phyloP scores from a whole-genome alignment of 2,113 vertebrate species.

The Pelodiscus sinensis region DNA sequence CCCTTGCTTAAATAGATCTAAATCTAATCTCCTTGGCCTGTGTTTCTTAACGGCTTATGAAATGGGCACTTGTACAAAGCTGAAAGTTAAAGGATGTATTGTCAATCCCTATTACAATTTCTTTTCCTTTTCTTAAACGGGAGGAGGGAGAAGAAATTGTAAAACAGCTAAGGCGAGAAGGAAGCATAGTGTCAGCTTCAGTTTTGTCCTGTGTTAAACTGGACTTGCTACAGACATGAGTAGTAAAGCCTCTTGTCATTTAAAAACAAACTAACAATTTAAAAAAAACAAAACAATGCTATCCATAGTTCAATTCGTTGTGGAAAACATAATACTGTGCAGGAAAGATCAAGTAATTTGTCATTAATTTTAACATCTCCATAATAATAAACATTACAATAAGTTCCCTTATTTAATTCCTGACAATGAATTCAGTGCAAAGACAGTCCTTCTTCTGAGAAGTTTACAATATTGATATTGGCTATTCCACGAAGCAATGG shows the following conservation, averaged over 20 bases:
- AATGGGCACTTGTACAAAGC: background rate
- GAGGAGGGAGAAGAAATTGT: background rate
- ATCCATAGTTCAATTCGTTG: background rate
- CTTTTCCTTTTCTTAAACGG: background rate
- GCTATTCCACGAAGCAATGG: background rate
- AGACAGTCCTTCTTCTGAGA: background rate
- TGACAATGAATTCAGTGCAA: background rate
- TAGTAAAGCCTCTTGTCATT: background rate
- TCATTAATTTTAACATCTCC: background rate
- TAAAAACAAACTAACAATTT: background rate
- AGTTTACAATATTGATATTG: background rate
- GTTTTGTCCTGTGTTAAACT: background rate
- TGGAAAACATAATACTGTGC: background rate
- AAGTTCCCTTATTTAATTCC: background rate
- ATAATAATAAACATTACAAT: background rate
- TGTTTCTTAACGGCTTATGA: conserved; percentile 10
- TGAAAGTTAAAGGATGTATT: background rate
- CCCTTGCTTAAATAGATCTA: background rate
- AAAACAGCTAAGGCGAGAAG: too few relatives aligned
- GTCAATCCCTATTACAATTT: background rate
- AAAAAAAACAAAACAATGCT: background rate
- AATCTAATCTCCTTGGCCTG: background rate
- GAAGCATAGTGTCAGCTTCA: background rate
- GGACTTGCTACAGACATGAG: background rate
- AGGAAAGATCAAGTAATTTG: background rate